Base-by-base conservation (phyloP, 2,113 vertebrate species). In the Callipepla squamata region DNA sequence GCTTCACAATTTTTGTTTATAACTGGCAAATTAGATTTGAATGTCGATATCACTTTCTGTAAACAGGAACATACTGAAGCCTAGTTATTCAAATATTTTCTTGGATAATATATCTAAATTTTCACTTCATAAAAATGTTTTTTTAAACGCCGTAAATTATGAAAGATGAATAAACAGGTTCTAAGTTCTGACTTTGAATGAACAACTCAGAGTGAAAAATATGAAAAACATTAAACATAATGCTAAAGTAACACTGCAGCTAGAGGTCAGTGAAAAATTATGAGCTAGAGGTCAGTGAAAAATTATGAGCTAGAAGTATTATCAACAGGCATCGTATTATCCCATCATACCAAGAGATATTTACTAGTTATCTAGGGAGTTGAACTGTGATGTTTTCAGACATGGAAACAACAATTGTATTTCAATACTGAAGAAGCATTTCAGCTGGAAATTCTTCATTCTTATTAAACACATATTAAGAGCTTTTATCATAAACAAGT, bases 271-370 rank as follows among this genome's bases (percentile, higher is more conserved):
- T 55, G 5, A 62, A 95, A 72, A 74, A 75, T 63, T 91, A 87
- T 44, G 19, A 88, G 61, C 63, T 86, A 81, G 34, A 32, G 62
- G 45, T 62, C 32, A 53, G 22, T 55, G 5, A 62, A 95, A 72
- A 74, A 75, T 63, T 91, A 87, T 44, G 19, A 88, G 61, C 63
- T 86, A 81, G 34, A 32, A 93, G 15, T 79, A 89, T 79, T 40
- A 93, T 40, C 38, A 92, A 10, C 28, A 58, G 57, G 26, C 95
- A 84, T 40, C 40, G 73, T 23, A 68, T 87, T 55, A 92, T n/a
- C 34, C 69, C 95, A 13, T 69, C 95, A 94, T 90, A 57, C 21
- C 84, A 65, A 95, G 50, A 67, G 90, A 83, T 67, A 76, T 58
- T 62, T 80, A 81, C 1, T 28, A 30, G 8, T 77, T 79, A 95